Base-by-base conservation (phyloP, 2,888 invertebrate species). In the Gastrophysa polygoni region DNA sequence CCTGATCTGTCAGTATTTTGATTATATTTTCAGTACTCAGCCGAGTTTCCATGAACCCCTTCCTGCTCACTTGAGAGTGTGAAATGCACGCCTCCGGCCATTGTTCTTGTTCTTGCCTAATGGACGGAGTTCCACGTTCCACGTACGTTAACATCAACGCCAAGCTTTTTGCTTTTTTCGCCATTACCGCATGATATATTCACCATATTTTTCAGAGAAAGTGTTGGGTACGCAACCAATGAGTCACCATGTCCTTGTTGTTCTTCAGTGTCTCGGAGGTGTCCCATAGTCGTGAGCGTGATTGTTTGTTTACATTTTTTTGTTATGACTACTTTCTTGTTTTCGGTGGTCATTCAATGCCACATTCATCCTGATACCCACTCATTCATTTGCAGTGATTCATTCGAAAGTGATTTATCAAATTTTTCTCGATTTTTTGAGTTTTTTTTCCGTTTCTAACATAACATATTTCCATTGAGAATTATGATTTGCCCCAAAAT, bases 31-130 rank as follows among this genome's bases (percentile, higher is more conserved):
- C 8, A 16, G 20, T 47, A 1, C 1, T 5, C 10, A 10, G 29
- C 24, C 14, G 11, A 17, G 29, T 49, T 49, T 28, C 16, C 14
- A 17, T 21, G 3, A 21, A 20, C 54, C 43, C 43, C 14, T 38
- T 38, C 14, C 38, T 38, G 38, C 38, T 38, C 38, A 38, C 38
- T 38, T 38, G 14, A 38, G 7, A 43, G 54, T 54, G 54, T 54
- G 54, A 54, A 54, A 54, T 17, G 11, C 34, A 54, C 43, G 54
- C 43, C 28, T 34, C 11, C 17, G 17, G 44, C 54, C 43, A 54
- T 54, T 54, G 52, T 54, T 43, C 44, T 38, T 34, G 54, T 43
- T 24, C 43, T 54, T 11, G 11, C 16, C 21, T 24, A 54, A 54
- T 24, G 24, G 38, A 8, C 32, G 32, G 32, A 32, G 32, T 32